Base-by-base conservation (phyloP, 2,888 invertebrate species). In the Trissolcus brochymenae region DNA sequence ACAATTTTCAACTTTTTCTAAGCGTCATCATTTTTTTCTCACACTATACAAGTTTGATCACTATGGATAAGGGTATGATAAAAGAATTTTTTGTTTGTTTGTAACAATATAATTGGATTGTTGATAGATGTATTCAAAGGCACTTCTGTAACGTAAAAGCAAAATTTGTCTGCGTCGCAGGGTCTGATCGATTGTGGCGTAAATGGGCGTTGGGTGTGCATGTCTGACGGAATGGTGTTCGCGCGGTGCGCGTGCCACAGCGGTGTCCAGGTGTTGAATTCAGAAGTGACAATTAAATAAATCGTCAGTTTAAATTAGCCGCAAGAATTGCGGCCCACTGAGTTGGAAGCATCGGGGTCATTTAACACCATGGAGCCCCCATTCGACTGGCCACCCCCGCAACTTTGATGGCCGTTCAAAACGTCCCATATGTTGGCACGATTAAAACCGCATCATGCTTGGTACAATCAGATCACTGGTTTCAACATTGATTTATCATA, bases 381-480 rank as follows among this genome's bases (percentile, higher is more conserved):
- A 83, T 85, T 85, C 83, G 81, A 83, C 84, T 83, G 80, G 80
- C 85, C 85, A 83, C 85, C 85, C 85, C 83, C 85, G 83, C 84
- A 61, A 57, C 41, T 60, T 70, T 71, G 70, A 79, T 55, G 56
- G 74, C 79, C 51, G 46, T 35, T 35, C 67, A 81, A 82, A 81
- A 60, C 43, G 75, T 79, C 81, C 84, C 85, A 85, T 85, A 85
- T 85, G 85, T 82, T 81, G 79, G 81, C 80, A 49, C 46, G 71
- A 73, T 78, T 65, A 70, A 59, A 64, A 57, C 21, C 7, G 40
- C 60, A 74, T 78, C 56, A 78, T 74, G 80, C 81, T 29, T n/a
- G 53, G 55, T 62, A 7, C 9, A 57, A 74, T 74, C 53, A 70
- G 60, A 68, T 41, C 61, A 50, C 17, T 53, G 70, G 61, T n/a